These are phyloP conservation scores for Shargacucullia verbasci DNA, from an alignment of 2,888 invertebrate species.

Conservation along the genomic window DNA sequence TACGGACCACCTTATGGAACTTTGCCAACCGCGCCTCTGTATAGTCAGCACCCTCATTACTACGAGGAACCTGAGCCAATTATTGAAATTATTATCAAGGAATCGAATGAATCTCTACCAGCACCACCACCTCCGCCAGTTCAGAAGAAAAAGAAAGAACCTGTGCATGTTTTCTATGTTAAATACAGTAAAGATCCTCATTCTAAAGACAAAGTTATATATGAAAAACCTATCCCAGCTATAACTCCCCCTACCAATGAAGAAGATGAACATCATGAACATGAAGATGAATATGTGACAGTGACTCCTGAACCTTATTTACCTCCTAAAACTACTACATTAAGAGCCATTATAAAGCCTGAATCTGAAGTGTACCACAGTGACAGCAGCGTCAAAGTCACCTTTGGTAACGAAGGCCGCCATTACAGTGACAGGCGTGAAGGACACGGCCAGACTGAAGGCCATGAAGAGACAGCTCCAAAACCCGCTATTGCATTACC, in stretches of 20 bases:
- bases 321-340: conserved; percentile 92
- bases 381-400: conserved; percentile 94
- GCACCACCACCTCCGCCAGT: conserved; percentile 89
- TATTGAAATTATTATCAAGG: conserved; percentile 97
- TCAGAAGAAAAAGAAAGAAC: conserved; percentile 91
- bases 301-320: conserved; percentile 88
- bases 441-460: conserved; percentile 72
- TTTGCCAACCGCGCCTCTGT: conserved; percentile 84
- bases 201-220: conserved; percentile 92
- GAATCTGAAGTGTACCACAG: conserved; percentile 95
- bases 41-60: conserved; percentile 87
- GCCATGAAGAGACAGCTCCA: conserved; percentile 90
- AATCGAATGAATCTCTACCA: conserved; percentile 94
- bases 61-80: conserved; percentile 96
- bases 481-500: conserved; percentile 90
- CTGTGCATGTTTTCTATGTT: conserved; percentile 96
- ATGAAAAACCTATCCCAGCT: conserved; percentile 94
- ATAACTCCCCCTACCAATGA: conserved; percentile 92
- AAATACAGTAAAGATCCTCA: conserved; percentile 96
- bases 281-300: conserved; percentile 88
- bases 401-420: conserved; percentile 92
- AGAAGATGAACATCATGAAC: conserved; percentile 84
- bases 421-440: conserved; percentile 80
- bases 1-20: conserved; percentile 85
- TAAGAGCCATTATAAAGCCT: conserved; percentile 95